Conservation (phyloP, 2,113 vertebrate genomes). For the Toxostoma redivivum region DNA sequence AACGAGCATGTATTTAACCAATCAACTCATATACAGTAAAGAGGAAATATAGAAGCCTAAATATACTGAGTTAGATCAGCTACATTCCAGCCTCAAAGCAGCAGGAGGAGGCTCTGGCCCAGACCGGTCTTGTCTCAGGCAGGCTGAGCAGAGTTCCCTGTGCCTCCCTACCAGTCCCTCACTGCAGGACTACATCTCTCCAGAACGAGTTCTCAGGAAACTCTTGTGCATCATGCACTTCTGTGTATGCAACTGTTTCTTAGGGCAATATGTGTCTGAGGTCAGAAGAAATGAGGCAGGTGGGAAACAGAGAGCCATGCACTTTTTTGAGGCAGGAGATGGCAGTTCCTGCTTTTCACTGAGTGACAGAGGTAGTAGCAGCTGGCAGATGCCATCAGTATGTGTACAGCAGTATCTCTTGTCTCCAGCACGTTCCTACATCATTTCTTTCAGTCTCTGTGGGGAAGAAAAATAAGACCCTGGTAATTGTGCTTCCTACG, state of each 20-base stretch:
- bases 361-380: neutral
- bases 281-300: neutral
- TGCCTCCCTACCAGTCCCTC: rapidly evolving
- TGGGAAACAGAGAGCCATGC: neutral
- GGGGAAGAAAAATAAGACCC: neutral
- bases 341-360: neutral
- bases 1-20: neutral
- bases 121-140: neutral
- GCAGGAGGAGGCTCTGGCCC: neutral
- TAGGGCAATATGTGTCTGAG: neutral
- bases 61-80: neutral
- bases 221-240: neutral
- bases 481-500: neutral
- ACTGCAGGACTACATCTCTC: neutral
- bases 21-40: neutral
- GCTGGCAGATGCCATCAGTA: neutral
- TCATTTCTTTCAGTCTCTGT: neutral
- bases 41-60: neutral
- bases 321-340: neutral
- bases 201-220: neutral
- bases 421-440: neutral
- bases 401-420: neutral
- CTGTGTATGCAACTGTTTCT: neutral
- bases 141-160: neutral
- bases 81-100: neutral